Evolutionary conservation across 2,888 invertebrate species (phyloP).

Genomic region (Phalera bucephala): DNA sequence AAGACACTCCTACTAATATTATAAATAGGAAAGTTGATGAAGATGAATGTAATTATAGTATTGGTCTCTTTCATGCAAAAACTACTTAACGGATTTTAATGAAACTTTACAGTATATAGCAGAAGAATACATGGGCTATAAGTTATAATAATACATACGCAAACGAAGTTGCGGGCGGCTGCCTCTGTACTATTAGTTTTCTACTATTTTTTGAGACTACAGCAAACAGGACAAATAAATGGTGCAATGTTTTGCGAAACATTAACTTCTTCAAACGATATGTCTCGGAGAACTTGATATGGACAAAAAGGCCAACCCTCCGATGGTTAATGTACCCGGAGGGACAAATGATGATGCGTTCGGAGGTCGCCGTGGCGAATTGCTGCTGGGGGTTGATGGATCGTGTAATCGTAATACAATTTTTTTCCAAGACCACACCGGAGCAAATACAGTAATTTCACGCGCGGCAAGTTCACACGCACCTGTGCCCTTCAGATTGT

Average conservation of each 20-base stretch:
- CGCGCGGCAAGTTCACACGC: slow-evolving; percentile 75
- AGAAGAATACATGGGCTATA: too few species aligned
- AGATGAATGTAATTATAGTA: too few species aligned
- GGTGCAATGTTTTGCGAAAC: background rate
- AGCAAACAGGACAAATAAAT: slow-evolving; percentile 8
- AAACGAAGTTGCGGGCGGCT: too few species aligned
- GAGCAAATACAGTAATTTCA: slow-evolving; percentile 78
- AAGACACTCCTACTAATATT: too few species aligned
- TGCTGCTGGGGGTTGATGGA: slow-evolving; percentile 68
- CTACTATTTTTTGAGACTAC: too few species aligned
- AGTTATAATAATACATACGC: too few species aligned
- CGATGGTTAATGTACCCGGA: slow-evolving; percentile 35
- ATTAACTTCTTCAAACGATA: background rate
- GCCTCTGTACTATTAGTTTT: too few species aligned
- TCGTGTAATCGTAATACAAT: slow-evolving; percentile 69
- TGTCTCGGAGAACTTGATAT: slow-evolving; percentile 7
- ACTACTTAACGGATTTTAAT: too few species aligned
- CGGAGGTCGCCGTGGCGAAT: slow-evolving; percentile 70
- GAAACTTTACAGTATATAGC: too few species aligned
- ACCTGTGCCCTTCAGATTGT: slow-evolving; percentile 52
- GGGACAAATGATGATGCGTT: slow-evolving; percentile 66
- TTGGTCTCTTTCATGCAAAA: too few species aligned
- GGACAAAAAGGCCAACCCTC: slow-evolving; percentile 47
- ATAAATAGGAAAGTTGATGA: too few species aligned
- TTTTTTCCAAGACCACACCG: slow-evolving; percentile 78